A percentile compares a stretch with the other conserved stretches of the same genome.
phyloP scores from a whole-genome alignment of 2,797 vertebrate species.

The Ammospiza maritima region DNA sequence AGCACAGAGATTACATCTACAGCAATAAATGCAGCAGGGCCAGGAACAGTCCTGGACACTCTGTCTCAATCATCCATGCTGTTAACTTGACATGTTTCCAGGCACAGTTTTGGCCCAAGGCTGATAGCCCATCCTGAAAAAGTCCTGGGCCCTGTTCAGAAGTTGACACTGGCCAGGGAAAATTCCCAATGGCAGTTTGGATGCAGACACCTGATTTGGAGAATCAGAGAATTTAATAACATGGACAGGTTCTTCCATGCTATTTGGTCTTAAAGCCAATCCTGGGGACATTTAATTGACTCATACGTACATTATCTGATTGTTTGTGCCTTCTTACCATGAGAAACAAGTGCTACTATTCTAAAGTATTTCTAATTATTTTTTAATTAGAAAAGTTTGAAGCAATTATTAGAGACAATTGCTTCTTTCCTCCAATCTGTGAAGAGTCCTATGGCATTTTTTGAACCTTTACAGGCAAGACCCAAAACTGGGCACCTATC shows the following conservation, averaged over 20 bases:
- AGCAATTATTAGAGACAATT: neutral
- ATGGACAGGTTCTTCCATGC: neutral
- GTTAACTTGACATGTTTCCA: neutral
- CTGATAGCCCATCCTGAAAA: neutral
- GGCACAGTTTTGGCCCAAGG: neutral
- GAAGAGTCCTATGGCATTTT: neutral
- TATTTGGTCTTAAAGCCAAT: neutral
- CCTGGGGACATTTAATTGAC: neutral
- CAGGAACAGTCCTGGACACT: neutral
- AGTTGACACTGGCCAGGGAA: neutral
- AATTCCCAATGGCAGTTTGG: neutral
- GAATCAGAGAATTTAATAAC: neutral
- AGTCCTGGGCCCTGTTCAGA: neutral
- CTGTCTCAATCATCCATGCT: neutral
- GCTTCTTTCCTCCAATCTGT: neutral
- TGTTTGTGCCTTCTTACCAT: neutral
- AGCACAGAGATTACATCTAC: neutral
- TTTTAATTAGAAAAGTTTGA: neutral
- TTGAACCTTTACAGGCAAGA: neutral
- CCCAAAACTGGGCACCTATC: neutral
- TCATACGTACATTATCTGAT: neutral
- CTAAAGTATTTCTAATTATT: neutral
- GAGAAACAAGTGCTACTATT: neutral
- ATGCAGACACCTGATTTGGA: neutral
- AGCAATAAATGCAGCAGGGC: neutral